phyloP scores from a whole-genome alignment of 2,888 invertebrate species.

The Muscina levida region DNA sequence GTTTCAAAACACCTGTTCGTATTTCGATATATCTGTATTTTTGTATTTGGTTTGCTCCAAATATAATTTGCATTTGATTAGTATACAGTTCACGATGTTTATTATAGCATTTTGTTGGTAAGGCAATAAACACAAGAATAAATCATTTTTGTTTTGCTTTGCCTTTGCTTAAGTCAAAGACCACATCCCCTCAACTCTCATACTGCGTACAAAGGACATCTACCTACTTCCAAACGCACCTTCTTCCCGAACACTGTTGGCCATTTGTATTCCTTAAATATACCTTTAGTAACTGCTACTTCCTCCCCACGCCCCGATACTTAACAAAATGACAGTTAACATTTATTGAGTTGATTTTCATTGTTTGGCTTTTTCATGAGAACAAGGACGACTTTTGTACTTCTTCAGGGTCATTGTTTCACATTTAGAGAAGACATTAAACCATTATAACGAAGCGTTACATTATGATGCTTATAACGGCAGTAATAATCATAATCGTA shows the following conservation, averaged over 20 bases:
- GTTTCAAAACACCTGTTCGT: conserved; percentile 25
- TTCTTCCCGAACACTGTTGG: background rate
- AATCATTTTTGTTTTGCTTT: conserved; percentile 13
- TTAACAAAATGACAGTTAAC: conserved; percentile 24
- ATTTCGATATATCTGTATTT: background rate
- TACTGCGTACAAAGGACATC: too few species aligned
- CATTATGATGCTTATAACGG: conserved; percentile 54
- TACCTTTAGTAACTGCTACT: too few species aligned
- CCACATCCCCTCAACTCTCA: too few species aligned
- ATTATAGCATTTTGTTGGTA: conserved; percentile 3
- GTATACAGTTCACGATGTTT: conserved; percentile 14
- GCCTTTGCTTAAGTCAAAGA: background rate
- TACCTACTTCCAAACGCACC: too few species aligned
- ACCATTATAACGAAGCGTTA: conserved; percentile 53
- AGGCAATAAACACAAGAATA: conserved; percentile 29
- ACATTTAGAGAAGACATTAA: conserved; percentile 32
- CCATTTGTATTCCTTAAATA: conserved; percentile 18
- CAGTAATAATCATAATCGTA: conserved; percentile 62
- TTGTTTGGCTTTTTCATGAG: background rate
- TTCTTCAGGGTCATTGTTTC: conserved; percentile 9
- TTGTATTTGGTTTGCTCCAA: too few species aligned
- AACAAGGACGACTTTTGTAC: background rate
- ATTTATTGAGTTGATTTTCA: conserved; percentile 22
- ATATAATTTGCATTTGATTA: background rate
- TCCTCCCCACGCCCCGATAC: background rate